phyloP scores from a whole-genome alignment of 1,140 invertebrate species.

The Diploscapter pachys region DNA sequence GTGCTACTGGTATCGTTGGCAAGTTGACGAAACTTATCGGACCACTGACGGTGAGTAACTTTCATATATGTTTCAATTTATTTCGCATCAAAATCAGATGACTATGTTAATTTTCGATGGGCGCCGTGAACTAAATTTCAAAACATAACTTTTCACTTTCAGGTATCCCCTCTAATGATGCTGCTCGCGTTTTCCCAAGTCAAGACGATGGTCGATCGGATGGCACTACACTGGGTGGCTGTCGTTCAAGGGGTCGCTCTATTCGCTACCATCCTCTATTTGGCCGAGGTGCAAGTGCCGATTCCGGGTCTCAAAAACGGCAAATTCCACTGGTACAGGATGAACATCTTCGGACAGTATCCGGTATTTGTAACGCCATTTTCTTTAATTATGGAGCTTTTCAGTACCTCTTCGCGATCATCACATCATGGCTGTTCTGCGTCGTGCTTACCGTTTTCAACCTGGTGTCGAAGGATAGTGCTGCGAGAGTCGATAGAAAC shows the following conservation, averaged over 20 bases:
- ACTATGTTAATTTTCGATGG: too few species aligned
- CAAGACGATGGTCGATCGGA: constrained; percentile 42
- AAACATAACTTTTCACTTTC: not conserved
- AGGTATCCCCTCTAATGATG: constrained; percentile 52
- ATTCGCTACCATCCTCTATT: constrained; percentile 52
- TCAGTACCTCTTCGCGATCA: constrained; percentile 56
- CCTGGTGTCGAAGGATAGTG: constrained; percentile 41
- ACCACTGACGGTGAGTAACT: constrained; percentile 19
- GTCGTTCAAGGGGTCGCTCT: constrained; percentile 49
- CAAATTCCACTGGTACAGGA: constrained; percentile 41
- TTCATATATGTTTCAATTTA: not conserved
- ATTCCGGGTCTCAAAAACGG: constrained; percentile 46
- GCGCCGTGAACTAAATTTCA: too few species aligned
- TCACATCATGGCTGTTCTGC: constrained; percentile 52
- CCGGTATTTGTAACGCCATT: constrained; percentile 32
- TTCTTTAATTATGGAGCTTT: not conserved
- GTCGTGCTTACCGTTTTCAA: constrained; percentile 49
- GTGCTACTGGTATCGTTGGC: constrained; percentile 57
- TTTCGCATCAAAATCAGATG: not conserved
- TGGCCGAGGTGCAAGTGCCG: constrained; percentile 47
- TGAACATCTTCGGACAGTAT: constrained; percentile 54
- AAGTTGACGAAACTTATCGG: constrained; percentile 51
- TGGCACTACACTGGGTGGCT: constrained; percentile 55
- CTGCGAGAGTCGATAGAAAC: constrained; percentile 52
- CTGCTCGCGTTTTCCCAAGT: constrained; percentile 50